Percentiles rank a stretch among this genome's conserved stretches.
Conservation (phyloP, 2,797 vertebrate genomes). For the Psittacula derbiana region DNA sequence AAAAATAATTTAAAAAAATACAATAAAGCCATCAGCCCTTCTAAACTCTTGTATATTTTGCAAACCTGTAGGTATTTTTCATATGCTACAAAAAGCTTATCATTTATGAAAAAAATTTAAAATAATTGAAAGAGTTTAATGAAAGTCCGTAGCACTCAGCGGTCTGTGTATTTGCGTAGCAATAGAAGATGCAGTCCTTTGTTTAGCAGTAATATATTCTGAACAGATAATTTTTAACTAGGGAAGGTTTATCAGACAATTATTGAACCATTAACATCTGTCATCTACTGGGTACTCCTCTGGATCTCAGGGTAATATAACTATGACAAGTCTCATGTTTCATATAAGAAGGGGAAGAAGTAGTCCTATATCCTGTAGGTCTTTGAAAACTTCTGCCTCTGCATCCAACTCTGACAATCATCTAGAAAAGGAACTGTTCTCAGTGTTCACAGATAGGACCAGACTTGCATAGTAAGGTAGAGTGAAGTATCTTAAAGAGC, state of each 20-base stretch:
- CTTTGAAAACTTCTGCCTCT: background rate
- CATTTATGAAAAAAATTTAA: background rate
- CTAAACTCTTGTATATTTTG: background rate
- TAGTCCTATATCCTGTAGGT: background rate
- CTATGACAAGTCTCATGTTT: background rate
- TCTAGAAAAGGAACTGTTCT: background rate
- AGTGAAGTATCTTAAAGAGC: background rate
- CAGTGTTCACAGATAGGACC: background rate
- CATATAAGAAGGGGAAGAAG: background rate
- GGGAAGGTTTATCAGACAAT: background rate
- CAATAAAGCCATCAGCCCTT: background rate
- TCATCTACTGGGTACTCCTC: background rate
- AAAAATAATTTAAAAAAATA: background rate
- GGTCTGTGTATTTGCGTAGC: background rate
- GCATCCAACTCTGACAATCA: background rate
- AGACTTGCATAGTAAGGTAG: background rate
- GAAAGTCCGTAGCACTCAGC: background rate
- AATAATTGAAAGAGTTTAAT: background rate
- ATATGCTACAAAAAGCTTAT: background rate
- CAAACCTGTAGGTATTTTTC: background rate
- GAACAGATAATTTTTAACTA: background rate
- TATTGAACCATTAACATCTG: background rate
- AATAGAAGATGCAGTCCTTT: background rate
- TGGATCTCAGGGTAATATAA: background rate
- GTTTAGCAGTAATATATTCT: background rate